These are phyloP conservation scores for Lasioglossum morio DNA, from an alignment of 2,888 invertebrate genomes.

Conservation along the genomic window DNA sequence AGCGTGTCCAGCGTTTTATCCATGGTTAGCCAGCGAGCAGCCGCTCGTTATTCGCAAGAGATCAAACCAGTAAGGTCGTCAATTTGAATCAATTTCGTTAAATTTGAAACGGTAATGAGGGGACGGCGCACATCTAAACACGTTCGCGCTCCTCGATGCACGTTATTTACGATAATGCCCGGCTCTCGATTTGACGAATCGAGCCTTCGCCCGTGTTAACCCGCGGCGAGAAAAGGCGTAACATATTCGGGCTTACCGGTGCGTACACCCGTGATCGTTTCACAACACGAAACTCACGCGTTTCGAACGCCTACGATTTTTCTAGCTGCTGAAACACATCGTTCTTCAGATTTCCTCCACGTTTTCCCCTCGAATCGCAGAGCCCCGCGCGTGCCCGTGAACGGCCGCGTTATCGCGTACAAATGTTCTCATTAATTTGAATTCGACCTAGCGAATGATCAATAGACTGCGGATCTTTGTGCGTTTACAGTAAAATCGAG, in stretches of 20 bases:
- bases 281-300: background rate
- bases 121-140: background rate
- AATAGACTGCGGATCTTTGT: too few relatives aligned
- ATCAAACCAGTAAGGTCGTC: constrained; percentile 7
- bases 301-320: too few relatives aligned
- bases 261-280: background rate
- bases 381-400: too few relatives aligned
- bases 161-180: constrained; percentile 1
- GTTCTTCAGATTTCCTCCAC: too few relatives aligned
- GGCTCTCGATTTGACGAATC: background rate
- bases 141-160: background rate
- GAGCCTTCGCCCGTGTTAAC: background rate
- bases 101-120: constrained; percentile 1
- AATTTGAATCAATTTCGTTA: constrained; percentile 12
- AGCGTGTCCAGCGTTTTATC: constrained; percentile 81
- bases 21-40: constrained; percentile 68
- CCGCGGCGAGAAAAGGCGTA: background rate
- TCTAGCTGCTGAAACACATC: too few relatives aligned
- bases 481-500: too few relatives aligned
- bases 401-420: too few relatives aligned
- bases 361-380: too few relatives aligned
- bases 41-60: constrained; percentile 64
- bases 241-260: background rate
- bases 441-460: too few relatives aligned
- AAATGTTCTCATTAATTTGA: too few relatives aligned